Percentiles rank a stretch among this genome's conserved stretches.
These are phyloP conservation scores for Syrmaticus mikado DNA, from an alignment of 2,113 vertebrate genomes.

Conservation along the genomic window DNA sequence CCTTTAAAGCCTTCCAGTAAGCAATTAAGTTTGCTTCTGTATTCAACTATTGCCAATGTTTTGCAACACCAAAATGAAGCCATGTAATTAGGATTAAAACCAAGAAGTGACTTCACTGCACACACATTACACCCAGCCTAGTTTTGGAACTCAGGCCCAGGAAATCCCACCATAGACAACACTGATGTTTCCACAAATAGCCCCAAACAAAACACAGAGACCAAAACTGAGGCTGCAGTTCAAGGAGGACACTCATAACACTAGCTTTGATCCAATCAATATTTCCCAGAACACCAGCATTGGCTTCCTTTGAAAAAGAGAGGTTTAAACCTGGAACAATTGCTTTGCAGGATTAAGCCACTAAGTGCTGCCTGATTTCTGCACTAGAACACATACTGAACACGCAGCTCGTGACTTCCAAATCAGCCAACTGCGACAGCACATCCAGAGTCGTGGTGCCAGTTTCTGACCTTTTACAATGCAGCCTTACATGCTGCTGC, in stretches of 20 bases:
- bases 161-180: not conserved
- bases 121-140: not conserved
- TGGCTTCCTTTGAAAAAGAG: not conserved
- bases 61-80: not conserved
- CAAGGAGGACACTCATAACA: not conserved
- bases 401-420: not conserved
- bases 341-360: not conserved
- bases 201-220: not conserved
- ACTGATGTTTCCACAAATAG: fast-evolving
- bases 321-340: not conserved
- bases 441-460: not conserved
- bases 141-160: not conserved
- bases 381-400: not conserved
- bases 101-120: not conserved
- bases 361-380: not conserved
- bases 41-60: not conserved
- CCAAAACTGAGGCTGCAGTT: not conserved
- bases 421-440: not conserved
- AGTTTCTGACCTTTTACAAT: not conserved
- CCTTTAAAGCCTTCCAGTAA: not conserved
- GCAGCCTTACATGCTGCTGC: not conserved
- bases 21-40: not conserved
- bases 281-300: not conserved
- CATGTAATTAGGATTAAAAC: not conserved
- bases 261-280: not conserved